Evolutionary conservation across 92 coral and sea anemone species (phyloP), one percentile per base, ranked within the genome.

Genomic region (Parazoanthus atlanticus): DNA sequence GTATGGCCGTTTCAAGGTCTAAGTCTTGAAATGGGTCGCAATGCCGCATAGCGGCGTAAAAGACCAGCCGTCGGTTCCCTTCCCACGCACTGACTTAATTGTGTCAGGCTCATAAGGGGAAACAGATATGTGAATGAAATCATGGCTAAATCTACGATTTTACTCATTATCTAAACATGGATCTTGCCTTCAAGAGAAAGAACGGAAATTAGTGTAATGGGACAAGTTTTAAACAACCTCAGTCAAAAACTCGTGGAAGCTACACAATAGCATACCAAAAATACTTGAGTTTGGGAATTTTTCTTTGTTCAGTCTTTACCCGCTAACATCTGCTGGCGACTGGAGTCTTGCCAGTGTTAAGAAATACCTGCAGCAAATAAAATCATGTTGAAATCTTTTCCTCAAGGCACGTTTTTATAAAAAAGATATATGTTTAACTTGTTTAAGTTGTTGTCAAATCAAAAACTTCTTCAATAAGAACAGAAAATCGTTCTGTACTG

Each of bases 41-140:
- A 33, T 56, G 46, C 46, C 16, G n/a, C 77, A 38, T 23, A 36
- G 85, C 17, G 23, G 85, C 17, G 32, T n/a, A 73, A 33, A 32
- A 2, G 46, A 74, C 38, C 2, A 21, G 46, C 40, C 74, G 38
- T n/a, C 19, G 6, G 19, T 31, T 16, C 11, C 66, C 54, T 41
- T 36, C 87, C 87, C 87, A 84, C 87, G 87, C 87, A 16, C 41
- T 41, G 26, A 11, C 29, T 70, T 26, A 15, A n/a, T 71, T 72
- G 28, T 23, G 56, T 46, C 76, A 40, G 41, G 28, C 33, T 12
- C 17, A 36, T 21, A n/a, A 65, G 21, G 64, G 26, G 10, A 38
- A n/a, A 23, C 49, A 77, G 61, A 43, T 41, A 46, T 41, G 81
- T 25, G 34, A 47, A 28, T 66, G 74, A 43, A 47, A 43, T 12